Conservation (phyloP, 1,140 invertebrate species). For the Tetramorium alpestre region DNA sequence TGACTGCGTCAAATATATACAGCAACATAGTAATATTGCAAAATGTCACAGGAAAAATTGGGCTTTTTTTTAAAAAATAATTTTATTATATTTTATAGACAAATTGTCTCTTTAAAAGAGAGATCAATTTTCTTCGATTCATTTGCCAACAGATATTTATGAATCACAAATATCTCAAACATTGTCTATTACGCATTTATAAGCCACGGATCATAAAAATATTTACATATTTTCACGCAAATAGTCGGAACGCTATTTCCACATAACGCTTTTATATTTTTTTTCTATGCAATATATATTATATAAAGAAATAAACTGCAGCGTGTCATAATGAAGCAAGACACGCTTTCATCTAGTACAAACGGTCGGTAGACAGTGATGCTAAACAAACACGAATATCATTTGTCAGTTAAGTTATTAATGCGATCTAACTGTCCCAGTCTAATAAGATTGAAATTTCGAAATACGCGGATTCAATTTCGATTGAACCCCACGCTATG, state of each 20-base stretch:
- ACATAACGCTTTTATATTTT: not conserved
- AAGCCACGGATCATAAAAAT: not conserved
- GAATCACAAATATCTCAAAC: not conserved
- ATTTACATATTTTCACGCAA: not conserved
- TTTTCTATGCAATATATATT: not conserved
- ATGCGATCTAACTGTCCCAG: constrained; percentile 18
- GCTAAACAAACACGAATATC: constrained; percentile 53
- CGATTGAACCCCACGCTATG: not conserved
- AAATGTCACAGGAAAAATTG: not conserved
- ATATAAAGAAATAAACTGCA: not conserved
- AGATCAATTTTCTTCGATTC: not conserved
- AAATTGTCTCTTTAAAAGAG: not conserved
- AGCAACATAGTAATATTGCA: not conserved
- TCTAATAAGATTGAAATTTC: not conserved
- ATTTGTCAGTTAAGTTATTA: constrained; percentile 31
- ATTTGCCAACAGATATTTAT: not conserved
- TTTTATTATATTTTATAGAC: not conserved
- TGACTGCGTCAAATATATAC: not conserved
- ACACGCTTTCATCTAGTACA: constrained; percentile 8
- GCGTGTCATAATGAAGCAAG: not conserved
- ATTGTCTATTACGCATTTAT: not conserved
- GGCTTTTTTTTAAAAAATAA: constrained; percentile 9
- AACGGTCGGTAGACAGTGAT: constrained; percentile 36
- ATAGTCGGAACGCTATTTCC: not conserved
- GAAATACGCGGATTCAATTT: not conserved